Conservation (phyloP, 2,113 vertebrate species). For the Hystrix brachyura region DNA sequence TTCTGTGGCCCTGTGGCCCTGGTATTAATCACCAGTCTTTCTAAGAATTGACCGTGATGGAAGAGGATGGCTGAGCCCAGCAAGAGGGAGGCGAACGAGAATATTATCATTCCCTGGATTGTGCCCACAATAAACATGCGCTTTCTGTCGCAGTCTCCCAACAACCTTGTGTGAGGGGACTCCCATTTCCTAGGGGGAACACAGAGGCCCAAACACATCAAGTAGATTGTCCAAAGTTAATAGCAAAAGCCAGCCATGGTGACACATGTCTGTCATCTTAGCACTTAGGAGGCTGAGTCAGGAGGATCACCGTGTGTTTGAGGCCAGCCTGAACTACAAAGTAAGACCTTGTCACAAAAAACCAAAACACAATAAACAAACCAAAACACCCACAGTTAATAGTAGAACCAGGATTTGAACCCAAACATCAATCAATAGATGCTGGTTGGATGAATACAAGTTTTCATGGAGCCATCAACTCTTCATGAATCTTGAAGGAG, state of each 20-base stretch:
- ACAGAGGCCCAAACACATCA: not conserved
- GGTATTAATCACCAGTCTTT: not conserved
- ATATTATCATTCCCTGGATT: too few relatives aligned
- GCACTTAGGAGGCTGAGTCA: not conserved
- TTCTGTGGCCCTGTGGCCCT: not conserved
- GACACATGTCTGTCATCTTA: not conserved
- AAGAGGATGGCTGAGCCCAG: not conserved
- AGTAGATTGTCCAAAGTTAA: not conserved
- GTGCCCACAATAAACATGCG: not conserved
- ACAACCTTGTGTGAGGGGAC: not conserved
- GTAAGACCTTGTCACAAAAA: not conserved
- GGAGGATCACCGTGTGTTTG: not conserved
- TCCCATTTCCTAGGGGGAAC: not conserved
- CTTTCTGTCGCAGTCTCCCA: not conserved
- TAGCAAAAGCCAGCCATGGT: not conserved
- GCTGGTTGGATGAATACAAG: not conserved
- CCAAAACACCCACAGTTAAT: not conserved
- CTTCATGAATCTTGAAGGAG: not conserved
- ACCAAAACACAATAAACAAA: not conserved
- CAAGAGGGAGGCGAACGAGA: not conserved
- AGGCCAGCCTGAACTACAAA: not conserved
- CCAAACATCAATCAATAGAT: not conserved
- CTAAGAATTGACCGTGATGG: not conserved
- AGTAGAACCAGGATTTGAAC: conserved; percentile 2
- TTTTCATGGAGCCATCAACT: not conserved